Percentiles rank a stretch among this genome's conserved stretches.
These are phyloP conservation scores for Ceyx margarethae DNA, from an alignment of 2,113 vertebrate species.

Conservation along the genomic window DNA sequence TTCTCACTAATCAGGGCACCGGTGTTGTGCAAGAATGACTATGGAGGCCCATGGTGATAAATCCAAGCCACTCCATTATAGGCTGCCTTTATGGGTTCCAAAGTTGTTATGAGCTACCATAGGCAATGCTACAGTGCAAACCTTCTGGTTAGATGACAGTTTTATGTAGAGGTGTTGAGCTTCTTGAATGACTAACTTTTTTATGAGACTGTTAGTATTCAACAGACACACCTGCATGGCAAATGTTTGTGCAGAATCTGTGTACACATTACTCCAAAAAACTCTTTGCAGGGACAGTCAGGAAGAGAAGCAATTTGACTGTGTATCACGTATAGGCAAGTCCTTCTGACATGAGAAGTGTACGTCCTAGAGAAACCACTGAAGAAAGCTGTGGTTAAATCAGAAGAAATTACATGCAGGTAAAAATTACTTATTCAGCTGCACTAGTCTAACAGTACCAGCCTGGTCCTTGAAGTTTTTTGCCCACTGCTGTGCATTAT, in stretches of 20 bases:
- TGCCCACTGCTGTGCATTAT: neutral
- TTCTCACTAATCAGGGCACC: neutral
- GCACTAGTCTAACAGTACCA: neutral
- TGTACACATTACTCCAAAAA: neutral
- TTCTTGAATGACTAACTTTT: neutral
- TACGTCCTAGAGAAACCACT: neutral
- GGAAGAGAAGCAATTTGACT: neutral
- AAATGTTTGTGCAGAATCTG: neutral
- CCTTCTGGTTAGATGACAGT: neutral
- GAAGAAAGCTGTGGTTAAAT: neutral
- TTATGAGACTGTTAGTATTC: neutral
- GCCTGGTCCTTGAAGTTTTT: constrained; percentile 12
- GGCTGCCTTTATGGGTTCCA: neutral
- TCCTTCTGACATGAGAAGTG: neutral
- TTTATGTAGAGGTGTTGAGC: neutral
- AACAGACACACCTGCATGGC: neutral
- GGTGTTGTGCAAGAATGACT: neutral
- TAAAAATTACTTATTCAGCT: constrained; percentile 18
- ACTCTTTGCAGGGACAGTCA: too few species aligned
- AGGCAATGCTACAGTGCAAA: neutral
- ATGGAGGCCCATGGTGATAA: neutral
- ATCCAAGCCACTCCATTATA: neutral
- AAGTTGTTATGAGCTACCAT: neutral
- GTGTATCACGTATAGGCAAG: neutral
- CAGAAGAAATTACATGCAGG: neutral